Evolutionary conservation across 2,888 invertebrate genomes (phyloP), one percentile per base, ranked within the genome.

Genomic region (Beris morrisii): DNA sequence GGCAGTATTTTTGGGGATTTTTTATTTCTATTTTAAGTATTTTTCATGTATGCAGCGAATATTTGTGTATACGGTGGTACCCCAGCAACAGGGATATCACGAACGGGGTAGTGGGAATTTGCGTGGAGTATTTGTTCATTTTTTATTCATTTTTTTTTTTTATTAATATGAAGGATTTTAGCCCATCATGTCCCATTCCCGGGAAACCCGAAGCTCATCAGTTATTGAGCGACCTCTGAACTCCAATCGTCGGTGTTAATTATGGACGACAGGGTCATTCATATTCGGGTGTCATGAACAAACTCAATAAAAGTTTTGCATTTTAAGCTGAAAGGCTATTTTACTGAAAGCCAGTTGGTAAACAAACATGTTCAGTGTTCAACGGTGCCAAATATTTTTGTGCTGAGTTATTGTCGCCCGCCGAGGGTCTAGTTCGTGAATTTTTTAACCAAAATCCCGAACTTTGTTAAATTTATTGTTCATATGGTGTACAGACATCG

Each of bases 231-330:
- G 30, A 31, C 48, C 15, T 22, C 52, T 13, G n/a, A 31, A 48
- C 56, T 38, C 13, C 28, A 53, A 59, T 66, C 66, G 54, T 66
- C 52, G 66, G 61, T 59, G 59, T 66, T 66, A 66, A 66, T 66
- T 66, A 66, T 66, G 32, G 55, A 61, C 59, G 66, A 61, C 59
- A 66, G 61, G 61, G 61, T 59, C 54, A 61, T 66, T 54, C 61
- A 54, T 66, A 66, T 53, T 61, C 54, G 58, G 5, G 59, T 61
- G 66, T 66, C 66, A 66, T 43, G 59, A 53, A 52, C 66, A 66
- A 66, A 54, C 66, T 66, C 66, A 66, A 66, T 66, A 66, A 66
- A 66, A 66, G 66, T 66, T 66, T 53, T 61, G 61, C 66, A 54
- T 66, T 61, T 66, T 59, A 66, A 59, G 61, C 54, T 53, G 30